Percentiles rank a stretch among this genome's conserved stretches.
Evolutionary conservation across 2,113 vertebrate genomes (phyloP).

Genomic region (Noctilio leporinus): DNA sequence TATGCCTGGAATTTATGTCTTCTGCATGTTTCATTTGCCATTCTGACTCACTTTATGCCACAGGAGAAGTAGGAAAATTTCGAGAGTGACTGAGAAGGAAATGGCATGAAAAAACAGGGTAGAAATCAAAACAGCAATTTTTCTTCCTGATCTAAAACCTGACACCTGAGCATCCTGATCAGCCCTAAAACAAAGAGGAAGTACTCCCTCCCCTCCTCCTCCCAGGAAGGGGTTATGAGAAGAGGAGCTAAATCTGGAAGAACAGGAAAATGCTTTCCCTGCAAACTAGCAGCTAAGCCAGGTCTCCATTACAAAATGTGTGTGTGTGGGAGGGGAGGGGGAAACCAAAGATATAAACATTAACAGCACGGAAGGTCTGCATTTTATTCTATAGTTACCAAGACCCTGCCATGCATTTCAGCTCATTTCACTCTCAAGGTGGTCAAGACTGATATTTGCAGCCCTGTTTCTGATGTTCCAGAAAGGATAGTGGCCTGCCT

Average conservation of each 20-base stretch:
- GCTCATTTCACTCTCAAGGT: background rate
- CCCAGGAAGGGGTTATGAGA: background rate
- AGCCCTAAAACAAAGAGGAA: background rate
- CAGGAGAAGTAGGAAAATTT: slow-evolving; percentile 59
- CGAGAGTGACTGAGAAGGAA: slow-evolving; percentile 49
- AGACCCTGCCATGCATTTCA: background rate
- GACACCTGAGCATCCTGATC: background rate
- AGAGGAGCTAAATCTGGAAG: background rate
- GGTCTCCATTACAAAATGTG: background rate
- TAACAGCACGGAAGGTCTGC: background rate
- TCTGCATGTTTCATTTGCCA: slow-evolving; percentile 75
- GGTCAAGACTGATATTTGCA: background rate
- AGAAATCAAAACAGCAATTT: slow-evolving; percentile 66
- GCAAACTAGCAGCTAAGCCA: background rate
- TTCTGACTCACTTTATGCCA: slow-evolving; percentile 69
- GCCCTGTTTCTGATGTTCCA: background rate
- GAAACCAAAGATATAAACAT: background rate
- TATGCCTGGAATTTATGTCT: slow-evolving; percentile 74
- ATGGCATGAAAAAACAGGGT: slow-evolving; percentile 12
- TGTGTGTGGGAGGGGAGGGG: too few relatives aligned
- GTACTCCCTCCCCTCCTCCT: background rate
- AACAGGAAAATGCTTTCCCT: background rate
- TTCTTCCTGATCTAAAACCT: slow-evolving; percentile 57
- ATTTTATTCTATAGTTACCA: background rate
- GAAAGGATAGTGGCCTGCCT: background rate